Base-by-base conservation (phyloP, 2,888 invertebrate genomes). In the Leistus spinibarbis region DNA sequence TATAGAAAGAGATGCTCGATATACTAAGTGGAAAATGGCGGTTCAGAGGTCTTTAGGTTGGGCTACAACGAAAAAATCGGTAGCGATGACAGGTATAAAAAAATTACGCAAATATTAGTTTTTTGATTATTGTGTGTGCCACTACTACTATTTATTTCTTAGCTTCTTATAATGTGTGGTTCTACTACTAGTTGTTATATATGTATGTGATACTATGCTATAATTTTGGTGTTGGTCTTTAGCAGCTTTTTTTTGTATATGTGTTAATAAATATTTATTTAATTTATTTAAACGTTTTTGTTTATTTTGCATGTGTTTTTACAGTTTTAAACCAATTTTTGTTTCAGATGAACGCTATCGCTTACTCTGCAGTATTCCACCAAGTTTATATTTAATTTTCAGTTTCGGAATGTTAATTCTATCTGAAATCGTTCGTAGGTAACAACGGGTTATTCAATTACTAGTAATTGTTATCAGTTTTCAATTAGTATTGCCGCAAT, bases 1-100 rank as follows among this genome's bases (percentile, higher is more conserved):
- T 82, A 56, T 70, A 85, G 86, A 96, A 83, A 91, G 97, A 73
- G 92, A 94, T 82, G 88, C 90, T 3, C 89, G 96, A 77, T 97
- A 95, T 85, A 93, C 91, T 5, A 94, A 95, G 86, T 98, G 98
- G 98, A 97, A 96, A 86, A 94, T 95, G 91, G 98, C 98, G 0
- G 96, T 98, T 1, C 92, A 96, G 82, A 90, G 97, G 27, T 95
- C 96, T 54, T 89, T 97, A 80, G 95, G 95, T 77, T 98, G 98
- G 98, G 93, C 93, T 19, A 88, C 91, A 0, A 88, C 90, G 3
- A 92, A 93, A 83, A 93, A 91, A 85, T 91, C 93, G 7, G 86
- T 88, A 79, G 87, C 89, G 62, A 94, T 94, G 92, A 94, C 95
- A 90, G 92, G 92, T 92, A 90, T 88, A 60, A 60, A 60, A 16